Conservation (phyloP, 2,113 vertebrate species). For the Zosterops lateralis region DNA sequence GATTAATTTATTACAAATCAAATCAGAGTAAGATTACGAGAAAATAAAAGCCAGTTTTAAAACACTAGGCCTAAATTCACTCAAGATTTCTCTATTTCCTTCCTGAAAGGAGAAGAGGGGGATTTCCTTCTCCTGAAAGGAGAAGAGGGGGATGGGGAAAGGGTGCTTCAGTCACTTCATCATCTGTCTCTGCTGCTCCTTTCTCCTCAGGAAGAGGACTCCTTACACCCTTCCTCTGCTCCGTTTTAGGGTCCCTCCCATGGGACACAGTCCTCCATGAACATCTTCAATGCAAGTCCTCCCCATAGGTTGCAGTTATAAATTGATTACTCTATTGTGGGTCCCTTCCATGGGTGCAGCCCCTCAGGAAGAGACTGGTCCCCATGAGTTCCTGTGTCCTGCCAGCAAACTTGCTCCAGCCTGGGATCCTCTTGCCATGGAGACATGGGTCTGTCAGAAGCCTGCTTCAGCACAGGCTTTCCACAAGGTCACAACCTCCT, state of each 20-base stretch:
- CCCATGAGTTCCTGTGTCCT: background rate
- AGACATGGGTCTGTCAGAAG: background rate
- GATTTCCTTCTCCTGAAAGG: background rate
- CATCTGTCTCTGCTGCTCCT: background rate
- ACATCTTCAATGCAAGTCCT: fast-evolving
- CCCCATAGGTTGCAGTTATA: background rate
- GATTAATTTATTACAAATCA: background rate
- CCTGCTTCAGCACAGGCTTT: background rate
- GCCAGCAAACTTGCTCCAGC: background rate
- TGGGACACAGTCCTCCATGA: fast-evolving
- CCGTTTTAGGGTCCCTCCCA: fast-evolving
- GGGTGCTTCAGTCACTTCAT: fast-evolving
- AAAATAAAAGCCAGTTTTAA: background rate
- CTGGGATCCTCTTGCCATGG: background rate
- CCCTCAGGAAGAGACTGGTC: background rate
- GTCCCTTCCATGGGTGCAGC: fast-evolving
- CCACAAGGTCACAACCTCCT: background rate
- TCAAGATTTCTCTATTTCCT: fast-evolving
- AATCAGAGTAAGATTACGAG: background rate
- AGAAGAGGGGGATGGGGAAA: fast-evolving
- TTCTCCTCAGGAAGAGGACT: background rate
- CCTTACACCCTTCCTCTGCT: background rate
- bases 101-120: fast-evolving
- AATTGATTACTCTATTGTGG: fast-evolving
- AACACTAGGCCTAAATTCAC: background rate